These are phyloP conservation scores for Philhelius pedissequus DNA, from an alignment of 2,888 invertebrate genomes.

Conservation along the genomic window DNA sequence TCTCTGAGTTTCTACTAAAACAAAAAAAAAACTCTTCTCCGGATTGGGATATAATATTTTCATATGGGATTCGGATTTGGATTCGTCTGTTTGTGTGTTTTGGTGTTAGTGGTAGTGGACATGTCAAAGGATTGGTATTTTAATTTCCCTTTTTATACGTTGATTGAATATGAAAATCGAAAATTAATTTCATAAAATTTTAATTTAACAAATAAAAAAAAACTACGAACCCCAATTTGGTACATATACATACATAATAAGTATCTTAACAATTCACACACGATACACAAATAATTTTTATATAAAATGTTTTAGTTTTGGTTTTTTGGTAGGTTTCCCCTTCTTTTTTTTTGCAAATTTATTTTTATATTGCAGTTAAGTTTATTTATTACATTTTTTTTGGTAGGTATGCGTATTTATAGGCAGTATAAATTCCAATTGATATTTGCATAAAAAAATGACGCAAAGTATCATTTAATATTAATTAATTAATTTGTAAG, in stretches of 20 bases:
- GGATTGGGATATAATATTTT: constrained; percentile 57
- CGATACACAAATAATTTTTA: not conserved
- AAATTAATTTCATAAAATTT: constrained; percentile 45
- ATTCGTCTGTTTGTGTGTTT: constrained; percentile 33
- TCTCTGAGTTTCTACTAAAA: not conserved
- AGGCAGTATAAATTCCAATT: constrained; percentile 4
- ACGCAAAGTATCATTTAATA: constrained; percentile 13
- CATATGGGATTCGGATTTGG: constrained; percentile 63
- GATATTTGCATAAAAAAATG: constrained; percentile 36
- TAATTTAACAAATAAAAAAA: constrained; percentile 5
- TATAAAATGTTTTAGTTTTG: constrained; percentile 12
- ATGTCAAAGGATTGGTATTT: constrained; percentile 54
- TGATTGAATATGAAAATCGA: constrained; percentile 65
- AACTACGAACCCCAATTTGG: not conserved
- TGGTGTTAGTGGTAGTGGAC: not conserved
- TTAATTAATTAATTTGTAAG: constrained; percentile 8
- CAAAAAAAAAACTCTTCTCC: constrained; percentile 30
- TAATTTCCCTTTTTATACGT: constrained; percentile 67
- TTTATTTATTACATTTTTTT: constrained; percentile 1
- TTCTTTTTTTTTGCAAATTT: constrained; percentile 6
- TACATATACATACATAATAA: too few species aligned
- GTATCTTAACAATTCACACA: too few species aligned
- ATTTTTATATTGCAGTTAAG: constrained; percentile 29
- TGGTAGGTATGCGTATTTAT: too few species aligned
- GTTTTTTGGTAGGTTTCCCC: not conserved